Evolutionary conservation across 2,797 vertebrate species (phyloP).

Genomic region (Hydrophis major): DNA sequence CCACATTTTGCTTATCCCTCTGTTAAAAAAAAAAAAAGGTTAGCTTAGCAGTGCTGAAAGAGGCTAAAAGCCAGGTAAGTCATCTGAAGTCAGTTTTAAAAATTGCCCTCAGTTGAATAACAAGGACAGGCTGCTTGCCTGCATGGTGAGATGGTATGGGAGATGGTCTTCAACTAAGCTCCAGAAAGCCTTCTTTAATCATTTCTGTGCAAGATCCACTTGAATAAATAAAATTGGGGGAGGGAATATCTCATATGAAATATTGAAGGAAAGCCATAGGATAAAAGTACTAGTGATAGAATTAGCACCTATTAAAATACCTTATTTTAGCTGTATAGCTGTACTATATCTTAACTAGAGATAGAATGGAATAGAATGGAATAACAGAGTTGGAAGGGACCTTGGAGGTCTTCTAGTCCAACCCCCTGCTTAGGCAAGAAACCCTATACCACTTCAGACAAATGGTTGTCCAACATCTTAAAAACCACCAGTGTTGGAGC

Average conservation of each 20-base stretch:
- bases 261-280: not conserved
- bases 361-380: no score
- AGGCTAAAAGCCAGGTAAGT: not conserved
- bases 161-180: not conserved
- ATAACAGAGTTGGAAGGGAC: no score
- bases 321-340: not conserved
- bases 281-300: not conserved
- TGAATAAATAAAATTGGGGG: not conserved
- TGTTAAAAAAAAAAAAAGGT: not conserved
- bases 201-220: not conserved
- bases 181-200: not conserved
- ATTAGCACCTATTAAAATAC: not conserved
- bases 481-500: no score
- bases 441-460: no score
- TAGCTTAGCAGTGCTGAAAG: not conserved
- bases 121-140: not conserved
- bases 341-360: not conserved
- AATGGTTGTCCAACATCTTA: no score
- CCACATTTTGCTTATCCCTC: slow-evolving; percentile 18
- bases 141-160: not conserved
- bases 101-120: not conserved
- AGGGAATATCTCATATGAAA: not conserved
- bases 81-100: not conserved
- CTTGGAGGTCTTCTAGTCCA: no score
- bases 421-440: no score